Base-by-base conservation (phyloP, 2,888 invertebrate species). In the Stenchaetothrips biformis region DNA sequence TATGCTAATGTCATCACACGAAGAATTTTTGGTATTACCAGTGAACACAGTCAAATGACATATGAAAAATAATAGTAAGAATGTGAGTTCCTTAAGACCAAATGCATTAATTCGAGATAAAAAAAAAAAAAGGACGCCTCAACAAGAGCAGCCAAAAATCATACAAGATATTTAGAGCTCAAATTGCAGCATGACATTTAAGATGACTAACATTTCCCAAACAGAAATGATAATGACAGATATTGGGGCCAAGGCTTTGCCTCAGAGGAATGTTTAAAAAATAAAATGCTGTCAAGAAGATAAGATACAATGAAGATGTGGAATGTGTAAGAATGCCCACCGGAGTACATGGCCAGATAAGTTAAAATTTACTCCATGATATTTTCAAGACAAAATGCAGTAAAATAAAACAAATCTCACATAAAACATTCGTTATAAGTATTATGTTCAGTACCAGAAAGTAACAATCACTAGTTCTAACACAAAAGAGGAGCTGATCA, bases 251-350 rank as follows among this genome's bases (percentile, higher is more conserved):
- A 4, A 37, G 37, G 37, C 37, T 37, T 37, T 37, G 37, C 37
- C 37, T 37, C 37, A 37, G 37, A 37, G 37, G 37, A 37, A 37
- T 37, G 37, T 37, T 37, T 37, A 37, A 37, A 37, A 37, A 37
- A 37, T 37, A 37, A 37, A 37, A 37, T 37, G 1, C 37, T 37
- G n/a, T n/a, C n/a, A n/a, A 74, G 11, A 67, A 74, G 8, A 21
- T 74, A 74, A 74, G 25, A 74, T 25, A 67, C 21, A 74, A 74
- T 25, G 25, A 7, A 25, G 21, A 74, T 74, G 11, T 25, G 67
- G 67, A 74, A 74, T 74, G 67, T 74, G 67, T 74, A 25, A 67
- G 21, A 21, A 21, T 21, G 67, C 67, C 53, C 49, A 49, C 49
- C 7, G 53, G 53, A 6, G 53, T 53, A 53, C 18, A 0, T 37